A percentile compares a stretch with the other conserved stretches of the same genome.
phyloP scores from a whole-genome alignment of 2,888 invertebrate species.

The Portevinia maculata region DNA sequence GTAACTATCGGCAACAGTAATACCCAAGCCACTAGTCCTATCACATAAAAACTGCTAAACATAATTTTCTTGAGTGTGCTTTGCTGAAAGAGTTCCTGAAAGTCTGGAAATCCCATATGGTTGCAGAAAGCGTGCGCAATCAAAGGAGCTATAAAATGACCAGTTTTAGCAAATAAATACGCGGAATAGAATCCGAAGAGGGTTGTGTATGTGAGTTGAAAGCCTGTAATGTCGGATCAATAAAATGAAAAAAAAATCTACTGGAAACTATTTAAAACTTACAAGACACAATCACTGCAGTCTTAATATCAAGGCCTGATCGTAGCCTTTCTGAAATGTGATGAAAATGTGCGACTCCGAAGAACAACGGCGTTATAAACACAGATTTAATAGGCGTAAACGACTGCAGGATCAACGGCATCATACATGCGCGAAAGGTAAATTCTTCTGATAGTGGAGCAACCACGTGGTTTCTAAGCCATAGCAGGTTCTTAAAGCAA shows the following conservation, averaged over 20 bases:
- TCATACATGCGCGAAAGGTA: constrained; percentile 97
- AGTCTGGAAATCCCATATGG: constrained; percentile 97
- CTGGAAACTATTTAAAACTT: constrained; percentile 81
- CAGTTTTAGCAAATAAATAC: constrained; percentile 94
- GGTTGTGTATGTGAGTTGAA: constrained; percentile 95
- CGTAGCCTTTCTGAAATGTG: constrained; percentile 92
- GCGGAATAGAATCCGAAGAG: constrained; percentile 97
- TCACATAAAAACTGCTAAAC: constrained; percentile 87
- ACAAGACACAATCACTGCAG: constrained; percentile 89
- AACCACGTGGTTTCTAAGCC: constrained; percentile 94
- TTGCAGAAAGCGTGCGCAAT: constrained; percentile 97
- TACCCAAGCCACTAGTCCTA: constrained; percentile 91
- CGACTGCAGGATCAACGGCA: constrained; percentile 93
- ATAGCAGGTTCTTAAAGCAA: constrained; percentile 89
- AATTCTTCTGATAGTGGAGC: constrained; percentile 98
- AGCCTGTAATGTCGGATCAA: constrained; percentile 84
- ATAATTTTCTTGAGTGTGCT: constrained; percentile 85
- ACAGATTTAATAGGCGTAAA: constrained; percentile 89
- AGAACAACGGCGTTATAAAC: constrained; percentile 94
- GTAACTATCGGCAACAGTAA: constrained; percentile 90
- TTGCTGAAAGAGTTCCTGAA: constrained; percentile 87
- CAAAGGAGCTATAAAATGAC: constrained; percentile 94
- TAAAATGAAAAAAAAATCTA: neutral
- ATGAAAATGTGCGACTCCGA: constrained; percentile 97
- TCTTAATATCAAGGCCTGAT: constrained; percentile 87